Base-by-base conservation (phyloP, 2,113 vertebrate species). In the Atractosteus spatula region DNA sequence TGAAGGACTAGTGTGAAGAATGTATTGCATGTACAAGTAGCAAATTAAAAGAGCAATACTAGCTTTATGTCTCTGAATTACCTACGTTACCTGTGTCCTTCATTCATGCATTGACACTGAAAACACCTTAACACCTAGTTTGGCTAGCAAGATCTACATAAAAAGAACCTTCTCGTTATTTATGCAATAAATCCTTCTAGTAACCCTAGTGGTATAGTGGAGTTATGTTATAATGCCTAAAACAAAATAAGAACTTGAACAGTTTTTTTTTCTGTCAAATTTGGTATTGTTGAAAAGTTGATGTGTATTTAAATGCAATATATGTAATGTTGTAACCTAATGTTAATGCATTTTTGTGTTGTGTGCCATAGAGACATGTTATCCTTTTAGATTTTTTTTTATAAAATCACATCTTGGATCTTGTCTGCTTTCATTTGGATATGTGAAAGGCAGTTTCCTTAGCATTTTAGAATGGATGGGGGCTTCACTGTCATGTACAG, bases 151-250 rank as follows among this genome's bases (percentile, higher is more conserved):
- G 66, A 62, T 73, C 70, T 71, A 74, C 64, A 66, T 71, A 77
- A 64, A 74, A 74, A 29, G 69, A 56, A 64, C 61, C 74, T 57
- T 80, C 73, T 71, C 62, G 14, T 82, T 67, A 78, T 72, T 76
- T 84, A 83, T 83, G 83, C 88, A 89, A 87, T 82, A 83, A 74
- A 76, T 78, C 68, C 64, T 69, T 47, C 75, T 73, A 75, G 65
- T 63, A 62, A n/a, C 63, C 43, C 75, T 68, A 55, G 72, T 29
- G 57, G 69, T 64, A 61, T 66, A 55, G 72, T 29, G 57, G 69
- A 65, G 56, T 66, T 16, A 14, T 10, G 7, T 51, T 55, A 13
- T 7, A 55, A 45, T 71, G 74, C 70, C 73, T 74, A 67, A 78
- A 51, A 70, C 70, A 74, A 76, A 76, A 64, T 72, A 74, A 66